Percentiles rank a stretch among this genome's conserved stretches.
Conservation (phyloP, 2,888 invertebrate species). For the Amiota mariae region DNA sequence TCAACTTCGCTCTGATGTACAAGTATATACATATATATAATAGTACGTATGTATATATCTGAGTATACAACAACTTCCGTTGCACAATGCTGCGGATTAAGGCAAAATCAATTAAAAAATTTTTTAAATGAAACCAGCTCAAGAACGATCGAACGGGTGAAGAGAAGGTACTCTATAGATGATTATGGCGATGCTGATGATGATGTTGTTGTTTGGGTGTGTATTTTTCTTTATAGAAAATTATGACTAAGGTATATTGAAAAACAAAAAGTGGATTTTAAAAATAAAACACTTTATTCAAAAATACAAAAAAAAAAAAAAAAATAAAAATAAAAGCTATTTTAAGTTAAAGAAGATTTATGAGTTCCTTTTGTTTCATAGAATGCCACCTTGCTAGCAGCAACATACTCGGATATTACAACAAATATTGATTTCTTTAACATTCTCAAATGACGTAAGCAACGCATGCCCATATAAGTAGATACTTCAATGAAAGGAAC, state of each 20-base stretch:
- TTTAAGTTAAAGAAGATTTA: slow-evolving; percentile 40
- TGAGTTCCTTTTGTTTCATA: slow-evolving; percentile 41
- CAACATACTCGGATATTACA: no score
- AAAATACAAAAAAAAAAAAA: neutral
- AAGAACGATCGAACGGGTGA: slow-evolving; percentile 1
- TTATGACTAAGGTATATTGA: slow-evolving; percentile 55
- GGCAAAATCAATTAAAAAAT: slow-evolving; percentile 55
- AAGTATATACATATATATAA: neutral
- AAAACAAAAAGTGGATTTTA: no score
- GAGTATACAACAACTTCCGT: slow-evolving; percentile 23
- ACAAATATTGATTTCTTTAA: no score
- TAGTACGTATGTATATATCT: neutral
- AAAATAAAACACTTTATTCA: neutral
- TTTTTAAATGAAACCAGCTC: slow-evolving; percentile 21
- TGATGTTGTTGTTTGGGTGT: no score
- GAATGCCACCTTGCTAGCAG: slow-evolving; percentile 31
- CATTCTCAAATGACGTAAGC: neutral
- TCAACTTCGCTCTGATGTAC: neutral
- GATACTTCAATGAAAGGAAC: neutral
- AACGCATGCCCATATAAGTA: neutral
- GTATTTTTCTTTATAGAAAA: slow-evolving; percentile 33
- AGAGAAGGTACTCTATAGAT: slow-evolving; percentile 3
- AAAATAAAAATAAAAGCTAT: neutral
- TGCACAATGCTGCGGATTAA: slow-evolving; percentile 11
- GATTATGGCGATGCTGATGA: no score